phyloP scores from a whole-genome alignment of 2,113 vertebrate species.

The Pampusana beccarii region DNA sequence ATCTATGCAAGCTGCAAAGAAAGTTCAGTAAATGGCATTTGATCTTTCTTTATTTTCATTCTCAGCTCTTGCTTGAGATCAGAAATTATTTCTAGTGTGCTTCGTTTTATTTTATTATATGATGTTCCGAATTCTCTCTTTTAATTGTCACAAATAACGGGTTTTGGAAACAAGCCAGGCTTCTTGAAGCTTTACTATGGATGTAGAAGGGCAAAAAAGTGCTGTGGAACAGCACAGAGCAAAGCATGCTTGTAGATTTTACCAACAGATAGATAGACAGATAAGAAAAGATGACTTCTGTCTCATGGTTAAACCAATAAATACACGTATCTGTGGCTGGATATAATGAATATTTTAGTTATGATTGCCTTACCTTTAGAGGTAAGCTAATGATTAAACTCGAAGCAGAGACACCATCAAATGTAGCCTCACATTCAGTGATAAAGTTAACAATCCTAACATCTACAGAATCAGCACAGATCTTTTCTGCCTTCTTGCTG shows the following conservation, averaged over 20 bases:
- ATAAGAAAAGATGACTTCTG: background rate
- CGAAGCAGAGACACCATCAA: background rate
- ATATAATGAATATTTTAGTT: background rate
- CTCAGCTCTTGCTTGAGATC: background rate
- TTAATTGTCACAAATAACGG: background rate
- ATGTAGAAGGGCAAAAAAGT: background rate
- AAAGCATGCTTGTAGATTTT: background rate
- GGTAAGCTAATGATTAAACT: background rate
- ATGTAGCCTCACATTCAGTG: background rate
- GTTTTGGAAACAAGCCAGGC: background rate
- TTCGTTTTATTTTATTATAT: constrained; percentile 5
- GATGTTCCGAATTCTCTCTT: background rate
- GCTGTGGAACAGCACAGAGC: background rate
- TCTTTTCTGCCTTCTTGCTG: background rate
- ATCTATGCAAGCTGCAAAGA: background rate
- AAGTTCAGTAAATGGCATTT: constrained; percentile 12
- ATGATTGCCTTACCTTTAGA: background rate
- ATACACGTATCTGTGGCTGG: background rate
- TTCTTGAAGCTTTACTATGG: background rate
- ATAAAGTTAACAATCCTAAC: background rate
- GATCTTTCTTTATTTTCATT: background rate
- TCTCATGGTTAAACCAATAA: background rate
- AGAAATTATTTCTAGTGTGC: constrained; percentile 1
- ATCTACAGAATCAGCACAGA: background rate
- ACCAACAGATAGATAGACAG: background rate